Percentiles rank a stretch among this genome's conserved stretches.
Evolutionary conservation across 2,888 invertebrate species (phyloP).

Genomic region (Salticus scenicus): DNA sequence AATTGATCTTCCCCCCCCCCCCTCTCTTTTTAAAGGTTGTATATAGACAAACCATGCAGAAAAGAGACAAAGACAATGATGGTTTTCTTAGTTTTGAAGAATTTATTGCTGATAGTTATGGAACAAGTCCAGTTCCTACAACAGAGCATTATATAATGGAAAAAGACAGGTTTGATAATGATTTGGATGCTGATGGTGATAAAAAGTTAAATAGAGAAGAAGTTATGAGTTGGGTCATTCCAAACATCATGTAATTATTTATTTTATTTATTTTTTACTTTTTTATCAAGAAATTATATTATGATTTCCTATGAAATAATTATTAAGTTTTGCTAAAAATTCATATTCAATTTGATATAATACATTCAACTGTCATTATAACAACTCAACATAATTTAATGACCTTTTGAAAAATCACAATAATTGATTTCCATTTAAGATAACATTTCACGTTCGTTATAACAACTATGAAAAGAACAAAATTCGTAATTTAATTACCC

Average conservation of each 20-base stretch:
- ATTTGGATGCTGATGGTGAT: slow-evolving; percentile 89
- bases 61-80: slow-evolving; percentile 90
- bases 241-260: slow-evolving; percentile 86
- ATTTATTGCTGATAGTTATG: slow-evolving; percentile 81
- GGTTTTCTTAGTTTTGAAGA: slow-evolving; percentile 90
- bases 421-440: too few species aligned
- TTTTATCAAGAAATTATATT: too few species aligned
- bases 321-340: too few species aligned
- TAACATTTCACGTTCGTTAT: too few species aligned
- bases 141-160: slow-evolving; percentile 83
- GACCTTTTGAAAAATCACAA: too few species aligned
- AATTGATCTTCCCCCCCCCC: too few species aligned
- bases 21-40: slow-evolving; percentile 71
- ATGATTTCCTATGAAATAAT: too few species aligned
- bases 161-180: slow-evolving; percentile 89
- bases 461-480: too few species aligned
- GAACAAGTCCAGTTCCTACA: slow-evolving; percentile 39
- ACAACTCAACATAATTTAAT: too few species aligned
- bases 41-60: slow-evolving; percentile 85
- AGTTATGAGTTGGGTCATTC: slow-evolving; percentile 91
- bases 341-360: too few species aligned
- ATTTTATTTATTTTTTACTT: neutral
- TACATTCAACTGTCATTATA: too few species aligned
- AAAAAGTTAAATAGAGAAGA: slow-evolving; percentile 86
- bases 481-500: too few species aligned